Evolutionary conservation across 2,113 vertebrate species (phyloP), one percentile per base, ranked within the genome.

Genomic region (Percina caprodes): DNA sequence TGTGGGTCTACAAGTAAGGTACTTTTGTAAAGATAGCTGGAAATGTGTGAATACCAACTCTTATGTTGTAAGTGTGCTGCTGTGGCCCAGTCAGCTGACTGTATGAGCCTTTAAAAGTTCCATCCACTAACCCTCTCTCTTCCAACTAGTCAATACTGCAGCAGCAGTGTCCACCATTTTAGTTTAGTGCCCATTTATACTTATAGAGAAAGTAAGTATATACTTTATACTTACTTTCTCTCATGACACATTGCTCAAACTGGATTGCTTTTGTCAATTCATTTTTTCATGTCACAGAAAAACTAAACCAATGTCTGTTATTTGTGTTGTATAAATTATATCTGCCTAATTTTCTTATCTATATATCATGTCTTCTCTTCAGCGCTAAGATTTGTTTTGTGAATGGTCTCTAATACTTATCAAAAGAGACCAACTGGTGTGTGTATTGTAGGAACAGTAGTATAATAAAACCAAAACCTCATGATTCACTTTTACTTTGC

Each of bases 401-500:
- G 8, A 35, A 33, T 35, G 0, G 21, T 66, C 30, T 60, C 2
- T 19, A 12, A 45, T 58, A 65, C 23, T 0, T 12, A 3, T 15
- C 23, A 39, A 59, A 69, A 56, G 35, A 23, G 56, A 66, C 26
- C 0, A 15, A 24, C 26, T 58, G 3, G 3, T 5, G 14, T 59
- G 21, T 39, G 59, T 52, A 61, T 71, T 2, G 33, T 23, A 1
- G 46, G 23, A 24, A 70, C 26, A 30, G 30, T 30, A 30, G 30
- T 65, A 10, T 3, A 70, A 33, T 77, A 65, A 88, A 91, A 84
- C 84, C 77, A 87, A 88, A 61, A 82, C 35, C 35, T 82, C 65
- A 24, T 83, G 58, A 90, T 86, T 91, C 75, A 80, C 78, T 84
- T 89, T 85, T 49, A 69, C 80, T 80, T 84, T 80, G 72, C 74